Evolutionary conservation across 1,140 invertebrate genomes (phyloP).

Genomic region (Rhagoletis zephyria): DNA sequence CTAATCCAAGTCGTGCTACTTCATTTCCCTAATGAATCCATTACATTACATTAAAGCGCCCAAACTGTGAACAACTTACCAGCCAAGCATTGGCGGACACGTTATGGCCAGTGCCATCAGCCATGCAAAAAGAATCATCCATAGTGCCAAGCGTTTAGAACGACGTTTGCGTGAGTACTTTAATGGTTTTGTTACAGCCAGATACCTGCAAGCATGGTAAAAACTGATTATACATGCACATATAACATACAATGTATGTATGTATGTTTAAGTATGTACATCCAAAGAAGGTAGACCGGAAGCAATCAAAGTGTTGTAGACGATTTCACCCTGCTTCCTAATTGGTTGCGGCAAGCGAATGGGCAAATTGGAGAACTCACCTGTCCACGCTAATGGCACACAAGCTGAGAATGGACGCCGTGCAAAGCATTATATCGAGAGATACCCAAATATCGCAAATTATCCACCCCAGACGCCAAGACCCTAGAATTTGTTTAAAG

Average conservation of each 20-base stretch:
- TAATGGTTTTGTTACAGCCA: slow-evolving; percentile 87
- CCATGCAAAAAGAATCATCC: slow-evolving; percentile 89
- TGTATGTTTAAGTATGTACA: background rate
- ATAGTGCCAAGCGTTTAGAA: slow-evolving; percentile 83
- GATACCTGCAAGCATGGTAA: slow-evolving; percentile 76
- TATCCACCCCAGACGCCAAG: slow-evolving; percentile 84
- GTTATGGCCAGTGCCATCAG: slow-evolving; percentile 85
- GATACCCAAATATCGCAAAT: slow-evolving; percentile 93
- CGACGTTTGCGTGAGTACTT: slow-evolving; percentile 85
- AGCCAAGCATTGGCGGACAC: slow-evolving; percentile 87
- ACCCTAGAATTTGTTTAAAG: slow-evolving; percentile 74
- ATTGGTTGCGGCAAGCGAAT: background rate
- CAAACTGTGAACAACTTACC: slow-evolving; percentile 75
- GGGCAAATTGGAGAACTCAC: slow-evolving; percentile 62
- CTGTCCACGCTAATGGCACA: slow-evolving; percentile 88
- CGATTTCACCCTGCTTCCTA: background rate
- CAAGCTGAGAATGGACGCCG: slow-evolving; percentile 85
- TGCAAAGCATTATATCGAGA: slow-evolving; percentile 92
- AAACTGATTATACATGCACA: background rate
- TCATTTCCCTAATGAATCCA: background rate
- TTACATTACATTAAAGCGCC: background rate
- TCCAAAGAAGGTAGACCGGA: background rate
- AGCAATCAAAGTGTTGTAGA: background rate
- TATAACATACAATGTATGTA: no score
- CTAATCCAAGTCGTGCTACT: background rate